phyloP scores from a whole-genome alignment of 2,888 invertebrate genomes.

The Agrotis puta region DNA sequence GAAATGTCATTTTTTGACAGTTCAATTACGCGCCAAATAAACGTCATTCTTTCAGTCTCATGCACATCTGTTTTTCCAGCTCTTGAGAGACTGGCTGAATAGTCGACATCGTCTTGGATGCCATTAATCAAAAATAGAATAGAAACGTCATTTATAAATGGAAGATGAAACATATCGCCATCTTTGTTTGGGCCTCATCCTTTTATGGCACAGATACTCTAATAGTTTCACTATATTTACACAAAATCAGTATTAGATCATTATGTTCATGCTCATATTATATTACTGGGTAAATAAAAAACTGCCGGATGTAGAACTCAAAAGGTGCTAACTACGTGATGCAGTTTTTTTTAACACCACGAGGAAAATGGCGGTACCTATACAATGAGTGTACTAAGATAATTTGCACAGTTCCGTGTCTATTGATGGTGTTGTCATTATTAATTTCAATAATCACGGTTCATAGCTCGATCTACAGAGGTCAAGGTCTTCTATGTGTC shows the following conservation, averaged over 20 bases:
- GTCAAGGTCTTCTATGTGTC: conserved; percentile 16
- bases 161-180: no score
- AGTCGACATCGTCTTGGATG: no score
- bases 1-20: no score
- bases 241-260: conserved; percentile 9
- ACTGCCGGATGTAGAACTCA: conserved; percentile 25
- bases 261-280: not conserved
- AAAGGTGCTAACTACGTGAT: conserved; percentile 20
- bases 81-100: no score
- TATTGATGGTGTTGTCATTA: not conserved
- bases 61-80: no score
- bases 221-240: not conserved
- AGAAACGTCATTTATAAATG: no score
- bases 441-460: conserved; percentile 1
- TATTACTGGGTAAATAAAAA: conserved; percentile 18
- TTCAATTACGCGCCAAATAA: no score
- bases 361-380: conserved; percentile 27
- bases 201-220: no score
- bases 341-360: conserved; percentile 15
- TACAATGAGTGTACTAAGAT: not conserved
- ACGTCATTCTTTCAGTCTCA: no score
- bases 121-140: no score
- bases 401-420: not conserved
- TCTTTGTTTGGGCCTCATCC: no score
- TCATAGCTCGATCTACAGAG: conserved; percentile 5